phyloP scores from a whole-genome alignment of 2,888 invertebrate species.

The Epistrophe grossulariae region DNA sequence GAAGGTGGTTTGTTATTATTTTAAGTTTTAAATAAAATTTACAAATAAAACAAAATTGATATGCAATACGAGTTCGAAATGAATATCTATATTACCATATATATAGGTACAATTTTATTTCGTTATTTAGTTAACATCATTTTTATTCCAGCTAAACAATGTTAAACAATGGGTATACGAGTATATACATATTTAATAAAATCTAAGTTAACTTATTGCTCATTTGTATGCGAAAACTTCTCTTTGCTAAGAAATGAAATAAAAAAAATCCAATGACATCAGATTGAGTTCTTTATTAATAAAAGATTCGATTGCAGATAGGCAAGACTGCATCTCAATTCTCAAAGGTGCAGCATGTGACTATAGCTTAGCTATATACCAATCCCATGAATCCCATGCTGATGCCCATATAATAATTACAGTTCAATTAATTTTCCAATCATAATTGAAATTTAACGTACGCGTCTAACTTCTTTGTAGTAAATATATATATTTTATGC shows the following conservation, averaged over 20 bases:
- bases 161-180: not conserved
- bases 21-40: too few relatives aligned
- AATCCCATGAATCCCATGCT: not conserved
- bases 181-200: conserved; percentile 1
- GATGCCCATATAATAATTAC: conserved; percentile 21
- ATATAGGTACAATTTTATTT: not conserved
- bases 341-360: not conserved
- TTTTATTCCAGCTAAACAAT: not conserved
- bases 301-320: not conserved
- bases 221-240: not conserved
- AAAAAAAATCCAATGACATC: not conserved
- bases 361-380: not conserved
- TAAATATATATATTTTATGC: conserved; percentile 5
- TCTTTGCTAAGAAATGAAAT: not conserved
- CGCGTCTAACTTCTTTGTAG: not conserved
- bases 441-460: conserved; percentile 5
- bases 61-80: not conserved
- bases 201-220: not conserved
- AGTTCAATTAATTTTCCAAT: conserved; percentile 4
- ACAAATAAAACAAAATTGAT: not conserved
- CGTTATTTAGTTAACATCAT: not conserved
- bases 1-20: too few relatives aligned
- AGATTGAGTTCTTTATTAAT: not conserved
- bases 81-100: not conserved
- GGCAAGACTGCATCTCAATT: not conserved